phyloP scores from a whole-genome alignment of 2,888 invertebrate genomes.

The Lagria hirta region DNA sequence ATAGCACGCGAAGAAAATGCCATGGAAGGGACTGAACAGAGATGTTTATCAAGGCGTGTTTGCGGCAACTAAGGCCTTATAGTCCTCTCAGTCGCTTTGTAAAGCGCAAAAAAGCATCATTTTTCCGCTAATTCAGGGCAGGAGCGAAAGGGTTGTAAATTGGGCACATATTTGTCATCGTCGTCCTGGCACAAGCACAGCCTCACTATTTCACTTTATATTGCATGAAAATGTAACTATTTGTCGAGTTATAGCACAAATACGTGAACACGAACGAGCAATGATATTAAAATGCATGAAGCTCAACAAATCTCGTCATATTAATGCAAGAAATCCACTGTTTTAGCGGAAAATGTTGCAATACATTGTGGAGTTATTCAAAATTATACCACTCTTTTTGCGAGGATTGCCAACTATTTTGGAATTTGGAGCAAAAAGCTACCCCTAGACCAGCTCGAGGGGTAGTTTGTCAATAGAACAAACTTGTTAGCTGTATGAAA shows the following conservation, averaged over 20 bases:
- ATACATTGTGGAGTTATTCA: too few species aligned
- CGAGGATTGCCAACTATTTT: too few species aligned
- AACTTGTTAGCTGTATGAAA: too few species aligned
- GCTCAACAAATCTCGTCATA: conserved; percentile 22
- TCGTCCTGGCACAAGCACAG: background rate
- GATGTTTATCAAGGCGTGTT: conserved; percentile 36
- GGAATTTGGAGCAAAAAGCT: too few species aligned
- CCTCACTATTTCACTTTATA: conserved; percentile 20
- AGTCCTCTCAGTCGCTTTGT: conserved; percentile 25
- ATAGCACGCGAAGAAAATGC: conserved; percentile 38
- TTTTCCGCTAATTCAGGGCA: too few species aligned
- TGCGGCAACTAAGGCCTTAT: conserved; percentile 27
- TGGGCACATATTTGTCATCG: too few species aligned
- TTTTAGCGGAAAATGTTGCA: too few species aligned
- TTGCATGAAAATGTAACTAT: conserved; percentile 27
- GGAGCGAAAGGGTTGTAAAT: too few species aligned
- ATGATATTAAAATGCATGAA: conserved; percentile 27
- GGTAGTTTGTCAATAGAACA: too few species aligned
- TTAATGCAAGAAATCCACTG: conserved; percentile 18
- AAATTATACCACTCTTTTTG: too few species aligned
- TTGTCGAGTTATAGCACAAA: conserved; percentile 24
- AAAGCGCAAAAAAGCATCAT: too few species aligned
- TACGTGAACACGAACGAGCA: conserved; percentile 23
- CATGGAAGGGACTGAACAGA: conserved; percentile 34
- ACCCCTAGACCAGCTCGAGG: too few species aligned